Base-by-base conservation (phyloP, 2,113 vertebrate species). In the Ictalurus furcatus region DNA sequence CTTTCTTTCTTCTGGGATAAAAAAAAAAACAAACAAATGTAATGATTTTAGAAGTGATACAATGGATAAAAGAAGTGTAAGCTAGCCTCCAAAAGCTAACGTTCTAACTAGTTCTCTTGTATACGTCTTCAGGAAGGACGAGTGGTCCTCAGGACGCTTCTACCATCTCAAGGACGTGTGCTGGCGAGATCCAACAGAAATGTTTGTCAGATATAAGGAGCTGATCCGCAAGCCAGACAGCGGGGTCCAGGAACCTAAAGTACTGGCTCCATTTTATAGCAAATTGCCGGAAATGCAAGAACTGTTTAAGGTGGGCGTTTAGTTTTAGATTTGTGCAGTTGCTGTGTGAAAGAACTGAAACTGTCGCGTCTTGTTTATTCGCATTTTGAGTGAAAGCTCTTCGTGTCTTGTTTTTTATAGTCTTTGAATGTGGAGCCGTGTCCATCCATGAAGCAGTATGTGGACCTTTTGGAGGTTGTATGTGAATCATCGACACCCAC, bases 161-260 rank as follows among this genome's bases (percentile, higher is more conserved):
- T 95, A 95, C 93, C 93, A 95, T 90, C 92, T 95, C 84, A 96
- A 95, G 80, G 96, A 96, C 6, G 95, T 96, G 85, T 96, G 95
- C 92, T 96, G 96, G 96, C 86, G 81, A 4, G 96, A 96, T 87
- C 91, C 95, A 0, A 96, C 95, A 0, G 34, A 0, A 1, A 94
- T 96, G 94, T 96, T 96, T 85, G 80, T 73, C n/a, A 94, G 95
- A 54, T 96, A 96, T 87, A 95, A 63, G 74, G 48, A 13, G 0
- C 90, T 94, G 83, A 92, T 84, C 30, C 89, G 90, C 0, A 52
- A 44, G 7, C 0, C 88, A 2, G 93, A 92, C 88, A 93, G 93
- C 37, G 65, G 91, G 0, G 4, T 95, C 0, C 94, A 94, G 90
- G 92, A 95, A 84, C 96, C 96, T 63, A 93, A 86, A 87, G 86